These are phyloP conservation scores for Platycnemis pennipes DNA, from an alignment of 2,888 invertebrate genomes.

Conservation along the genomic window DNA sequence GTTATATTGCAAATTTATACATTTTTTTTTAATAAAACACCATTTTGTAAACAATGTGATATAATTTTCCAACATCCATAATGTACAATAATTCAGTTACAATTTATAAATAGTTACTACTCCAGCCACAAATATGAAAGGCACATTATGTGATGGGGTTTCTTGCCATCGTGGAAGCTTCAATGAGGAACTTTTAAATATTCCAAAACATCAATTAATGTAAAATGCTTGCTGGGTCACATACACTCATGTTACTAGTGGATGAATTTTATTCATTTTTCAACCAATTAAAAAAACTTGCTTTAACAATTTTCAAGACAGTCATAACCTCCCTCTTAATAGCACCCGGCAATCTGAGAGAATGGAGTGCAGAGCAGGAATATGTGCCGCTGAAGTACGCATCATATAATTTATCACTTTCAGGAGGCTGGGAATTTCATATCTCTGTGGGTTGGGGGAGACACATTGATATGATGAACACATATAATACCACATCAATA, in stretches of 20 bases:
- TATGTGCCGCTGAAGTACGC: not conserved
- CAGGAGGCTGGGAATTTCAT: not conserved
- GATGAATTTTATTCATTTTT: slow-evolving; percentile 26
- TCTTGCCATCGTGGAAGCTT: slow-evolving; percentile 28
- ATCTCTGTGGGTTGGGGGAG: not conserved
- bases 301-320: not conserved
- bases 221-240: not conserved
- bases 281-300: not conserved
- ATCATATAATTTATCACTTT: not conserved
- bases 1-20: not conserved
- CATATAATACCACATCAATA: slow-evolving; percentile 2
- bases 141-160: slow-evolving; percentile 51
- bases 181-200: slow-evolving; percentile 22
- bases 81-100: slow-evolving; percentile 55
- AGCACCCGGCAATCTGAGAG: not conserved
- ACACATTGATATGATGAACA: slow-evolving; percentile 36
- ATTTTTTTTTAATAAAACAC: slow-evolving; percentile 33
- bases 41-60: slow-evolving; percentile 56
- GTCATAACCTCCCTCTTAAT: not conserved
- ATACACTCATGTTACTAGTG: not conserved
- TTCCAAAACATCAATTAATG: slow-evolving; percentile 19
- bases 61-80: slow-evolving; percentile 63
- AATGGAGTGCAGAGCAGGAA: not conserved
- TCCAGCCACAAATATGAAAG: slow-evolving; percentile 46
- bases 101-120: slow-evolving; percentile 58